Base-by-base conservation (phyloP, 2,113 vertebrate species). In the Mionectes macconnelli region DNA sequence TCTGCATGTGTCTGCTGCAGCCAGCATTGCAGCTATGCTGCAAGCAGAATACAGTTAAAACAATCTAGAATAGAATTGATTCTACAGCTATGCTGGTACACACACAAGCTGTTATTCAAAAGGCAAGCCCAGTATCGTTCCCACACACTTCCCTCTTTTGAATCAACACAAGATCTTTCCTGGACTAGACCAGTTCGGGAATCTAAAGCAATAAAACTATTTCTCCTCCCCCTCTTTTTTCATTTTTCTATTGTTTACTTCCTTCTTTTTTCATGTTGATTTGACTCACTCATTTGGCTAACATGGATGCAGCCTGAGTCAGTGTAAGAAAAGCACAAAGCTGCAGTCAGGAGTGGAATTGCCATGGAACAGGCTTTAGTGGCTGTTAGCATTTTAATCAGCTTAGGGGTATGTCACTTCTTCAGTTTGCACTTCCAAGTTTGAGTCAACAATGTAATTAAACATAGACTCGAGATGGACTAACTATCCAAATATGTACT, bases 321-420 rank as follows among this genome's bases (percentile, higher is more conserved):
- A 49, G 22, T 2, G 2, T 44, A 49, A 73, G 84, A 31, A 45
- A 84, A 62, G 42, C 24, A 12, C 0, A 28, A 64, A 64, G 40
- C 16, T 8, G 10, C 16, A 79, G 56, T 40, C 56, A 78, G 90
- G 44, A 91, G 31, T 2, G 24, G 21, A 40, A 49, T 1, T 11
- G 20, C n/a, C 28, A 27, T 1, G 7, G 8, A 80, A 74, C 9
- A 35, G 0, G 0, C 31, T 76, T 67, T 5, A n/a, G 21, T 4
- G 20, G 40, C 44, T 78, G 7, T 47, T 44, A 74, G 64, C 8
- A 67, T 39, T 52, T 59, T 67, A 50, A 78, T 84, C 44, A 56
- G n/a, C 35, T 91, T 64, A 47, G 21, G 12, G 27, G 12, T 39
- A 39, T 44, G 44, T 40, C 66, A 73, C 37, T 37, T 72, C 79